Conservation (phyloP, 2,113 vertebrate species). For the Gallinago jamesoni region DNA sequence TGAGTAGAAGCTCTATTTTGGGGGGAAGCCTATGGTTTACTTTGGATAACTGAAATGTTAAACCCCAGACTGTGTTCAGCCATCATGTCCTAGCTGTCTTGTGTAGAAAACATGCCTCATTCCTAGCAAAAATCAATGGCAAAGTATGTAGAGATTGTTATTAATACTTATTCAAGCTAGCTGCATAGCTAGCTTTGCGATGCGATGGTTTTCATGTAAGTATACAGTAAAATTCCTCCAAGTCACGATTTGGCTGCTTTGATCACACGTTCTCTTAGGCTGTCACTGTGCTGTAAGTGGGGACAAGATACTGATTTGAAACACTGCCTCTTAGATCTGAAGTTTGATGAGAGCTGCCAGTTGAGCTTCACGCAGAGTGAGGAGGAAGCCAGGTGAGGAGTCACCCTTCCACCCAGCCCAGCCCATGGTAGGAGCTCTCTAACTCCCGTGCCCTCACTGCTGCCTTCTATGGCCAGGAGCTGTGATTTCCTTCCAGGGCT, state of each 20-base stretch:
- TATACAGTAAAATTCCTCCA: neutral
- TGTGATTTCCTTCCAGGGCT: neutral
- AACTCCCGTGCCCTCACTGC: neutral
- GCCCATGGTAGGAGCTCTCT: neutral
- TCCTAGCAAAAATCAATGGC: neutral
- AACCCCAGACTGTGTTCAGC: neutral
- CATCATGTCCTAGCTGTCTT: neutral
- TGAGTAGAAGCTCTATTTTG: neutral
- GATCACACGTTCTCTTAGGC: neutral
- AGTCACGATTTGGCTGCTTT: neutral
- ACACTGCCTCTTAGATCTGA: neutral
- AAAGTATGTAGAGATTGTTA: neutral
- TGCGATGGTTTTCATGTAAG: neutral
- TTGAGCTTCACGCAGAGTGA: neutral
- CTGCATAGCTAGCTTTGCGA: neutral
- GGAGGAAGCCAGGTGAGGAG: neutral
- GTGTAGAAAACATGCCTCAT: neutral
- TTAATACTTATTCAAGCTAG: neutral
- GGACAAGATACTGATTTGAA: neutral
- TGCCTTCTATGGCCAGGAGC: neutral
- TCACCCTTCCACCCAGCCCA: neutral
- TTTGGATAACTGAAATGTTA: neutral
- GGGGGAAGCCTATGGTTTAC: neutral
- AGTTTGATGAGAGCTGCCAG: neutral
- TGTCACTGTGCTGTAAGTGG: neutral